A percentile compares a stretch with the other conserved stretches of the same genome.
phyloP scores from a whole-genome alignment of 2,113 vertebrate species.

The Petrocephalus zakoni region DNA sequence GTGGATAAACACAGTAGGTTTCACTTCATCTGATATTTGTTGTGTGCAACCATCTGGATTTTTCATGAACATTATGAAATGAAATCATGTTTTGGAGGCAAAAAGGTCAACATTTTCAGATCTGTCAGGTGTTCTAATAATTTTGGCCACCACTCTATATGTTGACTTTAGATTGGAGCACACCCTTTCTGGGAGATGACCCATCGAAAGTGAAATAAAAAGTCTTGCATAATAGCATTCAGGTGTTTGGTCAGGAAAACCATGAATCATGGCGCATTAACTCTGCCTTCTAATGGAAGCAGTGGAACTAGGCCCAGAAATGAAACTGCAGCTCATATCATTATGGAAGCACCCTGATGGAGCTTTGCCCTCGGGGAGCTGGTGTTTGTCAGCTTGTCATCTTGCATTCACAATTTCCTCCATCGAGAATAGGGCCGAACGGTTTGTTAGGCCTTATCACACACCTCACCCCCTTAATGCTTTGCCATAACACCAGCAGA shows the following conservation, averaged over 20 bases:
- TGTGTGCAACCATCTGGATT: too few species aligned
- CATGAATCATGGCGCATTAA: not conserved
- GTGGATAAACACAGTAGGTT: too few species aligned
- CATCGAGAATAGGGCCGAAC: not conserved
- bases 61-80: too few species aligned
- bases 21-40: too few species aligned
- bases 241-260: not conserved
- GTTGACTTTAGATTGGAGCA: not conserved
- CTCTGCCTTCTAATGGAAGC: not conserved
- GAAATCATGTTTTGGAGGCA: too few species aligned
- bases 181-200: not conserved
- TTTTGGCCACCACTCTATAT: too few species aligned
- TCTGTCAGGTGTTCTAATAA: too few species aligned
- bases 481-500: not conserved
- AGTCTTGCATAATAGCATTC: not conserved
- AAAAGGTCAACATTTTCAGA: too few species aligned
- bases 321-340: not conserved
- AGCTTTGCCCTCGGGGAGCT: not conserved
- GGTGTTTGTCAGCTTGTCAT: not conserved
- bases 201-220: not conserved
- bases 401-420: not conserved
- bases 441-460: not conserved
- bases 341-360: not conserved
- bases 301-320: constrained; percentile 1
- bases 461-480: not conserved